A percentile compares a stretch with the other conserved stretches of the same genome.
Conservation (phyloP, 2,113 vertebrate genomes). For the Quiscalus mexicanus region DNA sequence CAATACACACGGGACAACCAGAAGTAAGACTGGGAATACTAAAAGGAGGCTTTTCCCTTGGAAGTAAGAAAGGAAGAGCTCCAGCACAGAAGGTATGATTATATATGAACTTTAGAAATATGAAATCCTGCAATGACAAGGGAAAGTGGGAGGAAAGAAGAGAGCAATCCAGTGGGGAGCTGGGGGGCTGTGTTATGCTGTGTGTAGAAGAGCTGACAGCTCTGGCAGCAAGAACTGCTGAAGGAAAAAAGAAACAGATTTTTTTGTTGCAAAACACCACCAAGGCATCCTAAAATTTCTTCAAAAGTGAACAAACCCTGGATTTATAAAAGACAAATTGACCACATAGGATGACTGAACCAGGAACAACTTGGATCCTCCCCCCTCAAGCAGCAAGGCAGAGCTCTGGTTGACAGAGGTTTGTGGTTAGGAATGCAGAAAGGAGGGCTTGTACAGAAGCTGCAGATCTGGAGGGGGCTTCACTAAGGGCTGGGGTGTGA, state of each 20-base stretch:
- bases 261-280: background rate
- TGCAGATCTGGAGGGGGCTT: background rate
- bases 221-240: background rate
- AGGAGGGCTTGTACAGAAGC: background rate
- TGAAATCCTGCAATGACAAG: background rate
- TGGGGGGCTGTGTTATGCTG: background rate
- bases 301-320: background rate
- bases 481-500: background rate
- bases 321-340: background rate
- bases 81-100: constrained; percentile 36
- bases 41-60: background rate
- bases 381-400: background rate
- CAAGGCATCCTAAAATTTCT: background rate
- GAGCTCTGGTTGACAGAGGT: background rate
- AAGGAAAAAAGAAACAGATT: background rate
- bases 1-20: background rate
- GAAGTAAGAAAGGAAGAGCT: background rate
- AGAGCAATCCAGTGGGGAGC: background rate
- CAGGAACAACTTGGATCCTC: background rate
- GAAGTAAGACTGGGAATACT: background rate
- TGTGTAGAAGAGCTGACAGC: background rate
- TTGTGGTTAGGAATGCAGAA: background rate
- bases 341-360: background rate
- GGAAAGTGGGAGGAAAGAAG: background rate
- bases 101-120: background rate